A percentile compares a stretch with the other conserved stretches of the same genome.
Conservation (phyloP, 2,888 invertebrate species). For the Geotrupes spiniger region DNA sequence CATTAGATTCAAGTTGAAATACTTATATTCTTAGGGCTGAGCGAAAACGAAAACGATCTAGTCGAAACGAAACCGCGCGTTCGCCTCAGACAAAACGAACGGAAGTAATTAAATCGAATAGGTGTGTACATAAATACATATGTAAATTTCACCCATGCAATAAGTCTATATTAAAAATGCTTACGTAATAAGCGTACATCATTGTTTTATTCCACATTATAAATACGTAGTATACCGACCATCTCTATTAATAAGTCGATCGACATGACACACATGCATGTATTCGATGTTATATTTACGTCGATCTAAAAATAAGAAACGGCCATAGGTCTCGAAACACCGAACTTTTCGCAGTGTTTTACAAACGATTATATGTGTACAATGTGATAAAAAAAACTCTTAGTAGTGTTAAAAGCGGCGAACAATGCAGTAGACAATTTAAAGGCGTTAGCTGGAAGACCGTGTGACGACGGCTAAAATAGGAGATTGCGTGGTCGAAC, state of each 20-base stretch:
- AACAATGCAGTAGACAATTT: not conserved
- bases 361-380: not conserved
- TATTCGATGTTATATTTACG: constrained; percentile 24
- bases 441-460: constrained; percentile 27
- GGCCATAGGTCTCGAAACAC: constrained; percentile 11
- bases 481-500: constrained; percentile 45
- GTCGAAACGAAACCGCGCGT: not conserved
- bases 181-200: constrained; percentile 20
- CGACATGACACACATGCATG: constrained; percentile 17
- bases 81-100: constrained; percentile 1
- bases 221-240: constrained; percentile 15
- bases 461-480: constrained; percentile 41
- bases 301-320: constrained; percentile 21
- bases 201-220: constrained; percentile 20
- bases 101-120: constrained; percentile 15
- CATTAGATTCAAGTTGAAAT: too few relatives aligned
- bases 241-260: constrained; percentile 16
- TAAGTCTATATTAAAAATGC: constrained; percentile 15
- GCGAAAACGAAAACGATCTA: too few relatives aligned
- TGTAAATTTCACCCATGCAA: constrained; percentile 1
- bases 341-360: not conserved
- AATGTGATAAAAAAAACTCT: not conserved
- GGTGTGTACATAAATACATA: constrained; percentile 13
- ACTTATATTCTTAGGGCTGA: too few relatives aligned
- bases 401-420: not conserved